Conservation (phyloP, 2,888 invertebrate species). For the Leptinotarsa rubiginosa region DNA sequence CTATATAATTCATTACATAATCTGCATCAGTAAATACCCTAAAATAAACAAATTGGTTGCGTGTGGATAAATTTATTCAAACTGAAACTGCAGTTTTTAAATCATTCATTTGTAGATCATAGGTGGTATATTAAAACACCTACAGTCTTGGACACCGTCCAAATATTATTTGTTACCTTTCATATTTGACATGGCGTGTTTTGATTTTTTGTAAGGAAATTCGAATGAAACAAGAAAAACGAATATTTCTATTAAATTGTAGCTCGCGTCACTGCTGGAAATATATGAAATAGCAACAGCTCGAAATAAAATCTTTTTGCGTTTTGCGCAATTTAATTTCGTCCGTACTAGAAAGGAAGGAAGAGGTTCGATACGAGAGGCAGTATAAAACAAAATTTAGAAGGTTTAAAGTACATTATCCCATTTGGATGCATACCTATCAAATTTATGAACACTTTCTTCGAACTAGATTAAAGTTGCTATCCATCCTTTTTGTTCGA, state of each 20-base stretch:
- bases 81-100: neutral
- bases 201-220: conserved; percentile 2
- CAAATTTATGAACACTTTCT: conserved; percentile 15
- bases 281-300: conserved; percentile 15
- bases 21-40: neutral
- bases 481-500: neutral
- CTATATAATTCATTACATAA: no score
- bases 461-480: neutral
- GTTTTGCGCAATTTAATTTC: conserved; percentile 26
- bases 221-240: neutral
- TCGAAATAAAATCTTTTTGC: conserved; percentile 16
- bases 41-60: neutral
- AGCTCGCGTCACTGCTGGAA: conserved; percentile 7
- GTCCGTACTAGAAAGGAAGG: neutral
- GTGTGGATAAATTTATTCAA: neutral
- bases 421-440: conserved; percentile 4
- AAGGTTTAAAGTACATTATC: conserved; percentile 13
- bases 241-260: conserved; percentile 17
- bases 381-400: conserved; percentile 10
- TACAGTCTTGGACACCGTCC: conserved; percentile 1
- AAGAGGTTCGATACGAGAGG: neutral
- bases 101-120: neutral
- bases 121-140: neutral
- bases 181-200: conserved; percentile 7
- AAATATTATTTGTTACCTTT: neutral